Evolutionary conservation across 2,888 invertebrate species (phyloP), one percentile per base, ranked within the genome.

Genomic region (Tipula helvola): DNA sequence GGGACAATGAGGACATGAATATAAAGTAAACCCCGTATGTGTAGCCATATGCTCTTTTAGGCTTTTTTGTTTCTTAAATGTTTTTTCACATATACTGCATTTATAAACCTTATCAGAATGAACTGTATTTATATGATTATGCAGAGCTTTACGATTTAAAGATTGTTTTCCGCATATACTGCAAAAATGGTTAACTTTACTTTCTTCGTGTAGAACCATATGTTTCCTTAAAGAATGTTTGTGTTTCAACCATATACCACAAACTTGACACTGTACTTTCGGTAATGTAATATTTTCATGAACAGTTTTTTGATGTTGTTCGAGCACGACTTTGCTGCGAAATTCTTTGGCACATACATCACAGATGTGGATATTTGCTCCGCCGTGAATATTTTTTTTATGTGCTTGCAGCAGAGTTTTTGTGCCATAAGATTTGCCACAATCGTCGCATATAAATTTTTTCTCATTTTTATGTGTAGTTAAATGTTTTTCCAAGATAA

Each of bases 11-110:
- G 90, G 90, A 86, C 91, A 92, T 86, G 89, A 90, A 88, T 92
- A 92, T 2, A 92, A 88, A 86, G 90, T 90, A 87, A 91, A 91
- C 10, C 91, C 91, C 0, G 91, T 91, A 47, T 92, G 91, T n/a
- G 90, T 90, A 13, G 91, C 90, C 90, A 91, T 91, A 88, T 92
- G 91, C 88, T 91, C 91, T 89, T 84, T 84, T 39, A 84, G 8
- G n/a, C 39, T 39, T n/a, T 39, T 39, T 5, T 16, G 5, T 57
- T 52, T 90, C 84, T 91, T 91, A 86, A 91, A 91, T 7, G 90
- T 90, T 88, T 91, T 91, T 0, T 89, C 88, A 87, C 91, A 91
- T 44, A 91, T 89, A 42, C 90, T 90, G 87, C 91, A 91, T 52
- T 90, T 89, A 86, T 89, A 90, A 7, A 89, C 89, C 0, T 90